phyloP scores from a whole-genome alignment of 2,113 vertebrate genomes.

The Asarcornis scutulata region DNA sequence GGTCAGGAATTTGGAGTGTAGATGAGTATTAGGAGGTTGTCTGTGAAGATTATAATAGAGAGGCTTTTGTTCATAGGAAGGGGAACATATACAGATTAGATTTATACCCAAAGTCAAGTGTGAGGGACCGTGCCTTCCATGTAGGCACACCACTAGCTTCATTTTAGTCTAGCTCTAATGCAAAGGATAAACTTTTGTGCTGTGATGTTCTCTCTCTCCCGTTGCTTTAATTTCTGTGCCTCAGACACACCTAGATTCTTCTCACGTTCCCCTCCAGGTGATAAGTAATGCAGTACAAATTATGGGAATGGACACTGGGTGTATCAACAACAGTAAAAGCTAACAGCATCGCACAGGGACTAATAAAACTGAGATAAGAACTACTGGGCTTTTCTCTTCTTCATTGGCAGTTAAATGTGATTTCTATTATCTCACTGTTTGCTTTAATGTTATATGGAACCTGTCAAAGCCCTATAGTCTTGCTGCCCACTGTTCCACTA shows the following conservation, averaged over 20 bases:
- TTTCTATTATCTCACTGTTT: slow-evolving; percentile 68
- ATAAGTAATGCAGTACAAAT: slow-evolving; percentile 35
- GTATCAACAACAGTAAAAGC: slow-evolving; percentile 45
- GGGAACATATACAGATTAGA: background rate
- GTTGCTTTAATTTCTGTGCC: background rate
- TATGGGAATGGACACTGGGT: slow-evolving; percentile 21
- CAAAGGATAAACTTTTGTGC: background rate
- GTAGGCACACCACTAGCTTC: background rate
- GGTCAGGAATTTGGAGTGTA: background rate
- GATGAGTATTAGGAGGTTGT: background rate
- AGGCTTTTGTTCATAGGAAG: background rate
- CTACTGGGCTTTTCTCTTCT: slow-evolving; percentile 49
- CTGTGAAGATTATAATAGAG: background rate
- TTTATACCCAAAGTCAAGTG: background rate
- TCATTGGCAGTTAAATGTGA: slow-evolving; percentile 65
- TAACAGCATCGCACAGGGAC: background rate
- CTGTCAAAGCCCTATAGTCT: slow-evolving; percentile 46
- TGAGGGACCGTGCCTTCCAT: background rate
- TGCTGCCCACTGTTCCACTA: background rate
- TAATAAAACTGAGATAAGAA: slow-evolving; percentile 57
- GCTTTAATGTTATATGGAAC: slow-evolving; percentile 69
- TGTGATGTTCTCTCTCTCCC: background rate
- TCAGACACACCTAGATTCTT: background rate
- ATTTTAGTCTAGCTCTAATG: background rate
- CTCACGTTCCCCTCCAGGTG: background rate